phyloP scores from a whole-genome alignment of 2,797 vertebrate genomes.

The Atherinosoma microstoma region DNA sequence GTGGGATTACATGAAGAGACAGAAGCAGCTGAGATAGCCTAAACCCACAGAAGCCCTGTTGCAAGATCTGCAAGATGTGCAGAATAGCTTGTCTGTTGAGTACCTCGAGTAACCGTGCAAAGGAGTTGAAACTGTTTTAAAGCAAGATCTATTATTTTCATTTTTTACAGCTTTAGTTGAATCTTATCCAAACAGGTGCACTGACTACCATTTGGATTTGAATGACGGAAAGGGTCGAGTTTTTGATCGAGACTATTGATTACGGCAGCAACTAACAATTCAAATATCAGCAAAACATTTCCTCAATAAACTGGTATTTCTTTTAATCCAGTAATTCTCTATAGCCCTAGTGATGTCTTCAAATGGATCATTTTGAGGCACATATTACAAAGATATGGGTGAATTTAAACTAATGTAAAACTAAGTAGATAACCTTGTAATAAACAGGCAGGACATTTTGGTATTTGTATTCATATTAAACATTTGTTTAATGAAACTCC shows the following conservation, averaged over 20 bases:
- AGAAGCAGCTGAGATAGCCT: slow-evolving; percentile 6
- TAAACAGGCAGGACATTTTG: not conserved
- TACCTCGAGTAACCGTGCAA: not conserved
- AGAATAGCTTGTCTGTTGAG: not conserved
- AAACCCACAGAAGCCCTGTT: slow-evolving; percentile 8
- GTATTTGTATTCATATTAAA: too few species aligned
- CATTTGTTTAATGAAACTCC: not conserved
- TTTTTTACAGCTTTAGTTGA: not conserved
- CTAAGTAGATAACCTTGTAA: not conserved
- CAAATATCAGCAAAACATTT: not conserved
- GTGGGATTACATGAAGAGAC: slow-evolving; percentile 14
- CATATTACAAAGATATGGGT: not conserved
- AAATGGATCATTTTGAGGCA: not conserved
- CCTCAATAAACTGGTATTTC: not conserved
- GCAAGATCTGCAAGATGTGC: not conserved
- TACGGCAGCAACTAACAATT: not conserved
- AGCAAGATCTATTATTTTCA: not conserved
- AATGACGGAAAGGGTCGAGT: too few species aligned
- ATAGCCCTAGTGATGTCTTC: not conserved
- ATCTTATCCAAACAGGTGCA: too few species aligned
- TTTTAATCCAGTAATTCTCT: not conserved
- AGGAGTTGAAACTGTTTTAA: slow-evolving; percentile 12
- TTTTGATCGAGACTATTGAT: not conserved
- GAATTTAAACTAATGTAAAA: not conserved
- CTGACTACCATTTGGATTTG: too few species aligned